Evolutionary conservation across 1,140 invertebrate species (phyloP).

Genomic region (Bombus pascuorum): DNA sequence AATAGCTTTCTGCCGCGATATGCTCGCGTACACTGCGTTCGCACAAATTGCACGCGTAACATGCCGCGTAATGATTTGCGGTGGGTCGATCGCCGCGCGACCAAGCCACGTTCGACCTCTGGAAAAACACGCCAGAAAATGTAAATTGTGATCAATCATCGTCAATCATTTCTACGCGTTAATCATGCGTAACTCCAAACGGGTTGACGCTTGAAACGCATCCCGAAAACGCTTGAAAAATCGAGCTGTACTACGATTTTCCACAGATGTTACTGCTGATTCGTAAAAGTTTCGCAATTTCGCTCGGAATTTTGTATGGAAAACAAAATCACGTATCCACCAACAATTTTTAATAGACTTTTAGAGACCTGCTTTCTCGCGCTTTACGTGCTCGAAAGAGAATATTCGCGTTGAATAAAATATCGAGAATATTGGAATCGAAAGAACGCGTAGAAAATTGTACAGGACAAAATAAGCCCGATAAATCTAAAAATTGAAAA

Average conservation of each 20-base stretch:
- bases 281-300: not conserved
- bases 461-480: not conserved
- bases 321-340: not conserved
- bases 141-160: slow-evolving; percentile 51
- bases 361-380: not conserved
- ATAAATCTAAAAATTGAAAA: not conserved
- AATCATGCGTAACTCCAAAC: slow-evolving; percentile 40
- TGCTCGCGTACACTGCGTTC: slow-evolving; percentile 33
- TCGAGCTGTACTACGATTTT: too few relatives aligned
- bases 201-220: not conserved
- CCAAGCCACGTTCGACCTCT: not conserved
- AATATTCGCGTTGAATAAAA: not conserved
- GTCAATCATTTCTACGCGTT: slow-evolving; percentile 37
- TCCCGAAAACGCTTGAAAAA: not conserved
- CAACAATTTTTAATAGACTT: not conserved
- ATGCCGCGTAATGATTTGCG: slow-evolving; percentile 44
- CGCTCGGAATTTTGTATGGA: not conserved
- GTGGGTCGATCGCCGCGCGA: slow-evolving; percentile 34
- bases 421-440: not conserved
- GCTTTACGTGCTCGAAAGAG: not conserved
- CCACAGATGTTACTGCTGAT: not conserved
- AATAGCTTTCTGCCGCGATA: slow-evolving; percentile 54
- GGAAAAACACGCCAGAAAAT: slow-evolving; percentile 36
- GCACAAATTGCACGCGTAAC: slow-evolving; percentile 50
- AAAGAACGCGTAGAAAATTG: not conserved